phyloP scores from a whole-genome alignment of 2,113 vertebrate genomes.

The Uria lomvia region DNA sequence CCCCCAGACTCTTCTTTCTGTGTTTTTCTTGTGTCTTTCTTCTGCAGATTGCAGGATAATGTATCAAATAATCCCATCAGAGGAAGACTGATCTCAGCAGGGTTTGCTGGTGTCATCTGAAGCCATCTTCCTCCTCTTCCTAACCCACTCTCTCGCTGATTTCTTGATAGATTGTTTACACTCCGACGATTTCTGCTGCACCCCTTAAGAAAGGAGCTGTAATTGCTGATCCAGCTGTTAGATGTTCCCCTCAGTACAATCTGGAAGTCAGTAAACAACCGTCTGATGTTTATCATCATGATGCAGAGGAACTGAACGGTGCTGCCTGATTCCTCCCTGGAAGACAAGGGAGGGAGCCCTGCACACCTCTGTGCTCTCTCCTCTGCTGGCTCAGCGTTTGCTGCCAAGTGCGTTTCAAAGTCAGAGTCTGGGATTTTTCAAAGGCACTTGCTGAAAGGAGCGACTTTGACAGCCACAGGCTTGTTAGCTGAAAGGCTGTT shows the following conservation, averaged over 20 bases:
- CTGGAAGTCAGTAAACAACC: background rate
- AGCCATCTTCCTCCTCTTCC: background rate
- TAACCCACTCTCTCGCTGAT: background rate
- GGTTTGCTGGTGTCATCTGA: background rate
- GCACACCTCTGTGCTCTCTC: background rate
- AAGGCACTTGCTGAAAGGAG: background rate
- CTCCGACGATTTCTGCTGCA: background rate
- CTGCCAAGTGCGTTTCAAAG: slow-evolving; percentile 21
- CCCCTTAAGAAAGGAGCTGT: background rate
- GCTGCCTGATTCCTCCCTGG: background rate
- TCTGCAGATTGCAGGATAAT: background rate
- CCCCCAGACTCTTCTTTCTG: background rate
- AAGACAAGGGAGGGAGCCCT: background rate
- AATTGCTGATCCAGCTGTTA: background rate
- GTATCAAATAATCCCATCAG: background rate
- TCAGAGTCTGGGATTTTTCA: background rate
- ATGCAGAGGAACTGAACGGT: background rate
- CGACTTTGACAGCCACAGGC: background rate
- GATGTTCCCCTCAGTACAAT: background rate
- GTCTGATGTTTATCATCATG: background rate
- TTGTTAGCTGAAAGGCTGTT: background rate
- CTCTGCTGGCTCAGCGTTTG: background rate
- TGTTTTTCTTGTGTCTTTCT: background rate
- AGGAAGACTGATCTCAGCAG: background rate
- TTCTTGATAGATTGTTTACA: background rate